phyloP scores from a whole-genome alignment of 2,113 vertebrate genomes.

The Neomonachus schauinslandi region DNA sequence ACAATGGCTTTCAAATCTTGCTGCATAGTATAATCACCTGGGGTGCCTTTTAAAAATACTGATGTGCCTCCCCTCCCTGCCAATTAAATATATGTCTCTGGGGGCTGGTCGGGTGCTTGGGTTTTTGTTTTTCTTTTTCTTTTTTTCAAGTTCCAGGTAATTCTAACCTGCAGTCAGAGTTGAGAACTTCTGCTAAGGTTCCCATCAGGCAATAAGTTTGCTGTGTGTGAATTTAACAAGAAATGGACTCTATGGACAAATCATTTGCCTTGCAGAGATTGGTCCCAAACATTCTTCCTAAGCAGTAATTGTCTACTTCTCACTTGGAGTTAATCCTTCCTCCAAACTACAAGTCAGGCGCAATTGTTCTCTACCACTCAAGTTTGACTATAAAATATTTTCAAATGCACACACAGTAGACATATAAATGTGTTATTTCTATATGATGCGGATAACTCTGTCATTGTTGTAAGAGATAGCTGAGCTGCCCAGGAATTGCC shows the following conservation, averaged over 20 bases:
- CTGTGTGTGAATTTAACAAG: background rate
- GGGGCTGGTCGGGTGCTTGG: fast-evolving
- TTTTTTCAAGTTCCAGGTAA: background rate
- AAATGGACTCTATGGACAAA: background rate
- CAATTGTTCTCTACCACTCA: conserved; percentile 3
- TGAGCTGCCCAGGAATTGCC: too few relatives aligned
- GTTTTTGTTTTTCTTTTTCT: background rate
- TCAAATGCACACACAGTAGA: background rate
- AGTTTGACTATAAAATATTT: conserved; percentile 63
- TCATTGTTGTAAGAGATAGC: background rate
- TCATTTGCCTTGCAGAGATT: background rate
- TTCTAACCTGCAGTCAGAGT: background rate
- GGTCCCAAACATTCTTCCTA: background rate
- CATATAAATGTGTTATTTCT: conserved; percentile 50
- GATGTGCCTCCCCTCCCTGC: background rate
- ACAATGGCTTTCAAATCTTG: background rate
- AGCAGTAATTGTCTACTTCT: background rate
- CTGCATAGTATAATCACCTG: background rate
- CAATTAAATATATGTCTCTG: background rate
- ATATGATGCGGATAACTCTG: conserved; percentile 31
- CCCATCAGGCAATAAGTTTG: background rate
- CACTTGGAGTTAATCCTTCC: background rate
- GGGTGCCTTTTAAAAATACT: background rate
- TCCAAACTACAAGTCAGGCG: background rate
- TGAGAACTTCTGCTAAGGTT: background rate